Percentiles rank a stretch among this genome's conserved stretches.
phyloP scores from a whole-genome alignment of 1,140 invertebrate genomes.

The Venturia canescens region DNA sequence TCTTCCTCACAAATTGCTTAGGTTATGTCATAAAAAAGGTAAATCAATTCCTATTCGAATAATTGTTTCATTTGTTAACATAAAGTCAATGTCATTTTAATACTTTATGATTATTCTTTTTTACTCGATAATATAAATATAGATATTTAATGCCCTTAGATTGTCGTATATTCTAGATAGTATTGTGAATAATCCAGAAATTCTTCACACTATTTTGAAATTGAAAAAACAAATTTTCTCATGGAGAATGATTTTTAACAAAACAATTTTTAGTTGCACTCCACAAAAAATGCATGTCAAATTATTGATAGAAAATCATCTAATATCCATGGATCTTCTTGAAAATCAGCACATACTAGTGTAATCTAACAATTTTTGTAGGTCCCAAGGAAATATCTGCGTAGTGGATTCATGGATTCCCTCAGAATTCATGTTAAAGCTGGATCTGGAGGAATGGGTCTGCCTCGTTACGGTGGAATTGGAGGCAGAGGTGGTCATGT shows the following conservation, averaged over 20 bases:
- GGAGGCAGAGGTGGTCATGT: constrained; percentile 93
- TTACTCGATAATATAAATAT: too few species aligned
- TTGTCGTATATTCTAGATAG: too few species aligned
- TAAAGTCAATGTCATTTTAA: too few species aligned
- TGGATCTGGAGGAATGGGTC: constrained; percentile 87
- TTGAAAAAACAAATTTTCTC: too few species aligned
- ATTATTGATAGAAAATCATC: not conserved
- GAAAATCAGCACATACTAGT: not conserved
- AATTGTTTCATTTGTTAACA: constrained; percentile 21
- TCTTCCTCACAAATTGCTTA: constrained; percentile 67
- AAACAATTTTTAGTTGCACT: too few species aligned
- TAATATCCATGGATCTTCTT: too few species aligned
- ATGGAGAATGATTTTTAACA: too few species aligned
- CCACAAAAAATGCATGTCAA: not conserved
- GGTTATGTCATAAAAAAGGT: constrained; percentile 57
- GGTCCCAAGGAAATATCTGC: constrained; percentile 69
- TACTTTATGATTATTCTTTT: too few species aligned
- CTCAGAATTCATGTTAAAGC: constrained; percentile 84
- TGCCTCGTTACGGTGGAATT: constrained; percentile 87
- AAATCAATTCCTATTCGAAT: constrained; percentile 14
- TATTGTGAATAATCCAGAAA: too few species aligned
- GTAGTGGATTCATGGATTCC: constrained; percentile 83
- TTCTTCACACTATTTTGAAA: too few species aligned
- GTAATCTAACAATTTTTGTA: constrained; percentile 48
- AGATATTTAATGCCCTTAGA: too few species aligned